Conservation (phyloP, 1,140 invertebrate genomes). For the Batillaria attramentaria region DNA sequence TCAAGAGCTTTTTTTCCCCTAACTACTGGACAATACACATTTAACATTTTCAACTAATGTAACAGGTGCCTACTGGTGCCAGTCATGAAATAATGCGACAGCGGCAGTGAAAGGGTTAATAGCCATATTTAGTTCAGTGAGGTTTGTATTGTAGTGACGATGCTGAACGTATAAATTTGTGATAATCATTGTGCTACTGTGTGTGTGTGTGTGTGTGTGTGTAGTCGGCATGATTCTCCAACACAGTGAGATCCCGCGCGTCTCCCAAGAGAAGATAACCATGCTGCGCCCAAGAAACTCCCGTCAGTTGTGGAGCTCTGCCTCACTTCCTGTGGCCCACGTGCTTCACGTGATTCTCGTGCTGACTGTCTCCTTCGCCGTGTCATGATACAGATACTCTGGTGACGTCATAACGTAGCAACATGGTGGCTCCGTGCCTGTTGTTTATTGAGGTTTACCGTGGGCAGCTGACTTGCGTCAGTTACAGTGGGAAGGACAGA, state of each 20-base stretch:
- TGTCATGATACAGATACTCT: slow-evolving; percentile 8
- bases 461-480: too few relatives aligned
- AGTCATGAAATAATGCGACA: not conserved
- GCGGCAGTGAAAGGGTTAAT: not conserved
- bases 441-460: too few relatives aligned
- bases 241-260: not conserved
- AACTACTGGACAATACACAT: not conserved
- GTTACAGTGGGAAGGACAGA: too few relatives aligned
- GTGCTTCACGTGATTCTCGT: not conserved
- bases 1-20: not conserved
- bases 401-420: too few relatives aligned
- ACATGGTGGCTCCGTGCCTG: too few relatives aligned
- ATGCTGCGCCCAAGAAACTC: slow-evolving; percentile 3
- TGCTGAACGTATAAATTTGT: not conserved
- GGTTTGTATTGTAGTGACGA: not conserved
- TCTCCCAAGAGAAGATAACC: slow-evolving; percentile 22
- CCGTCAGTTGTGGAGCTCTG: not conserved
- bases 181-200: not conserved
- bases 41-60: not conserved
- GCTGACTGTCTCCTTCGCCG: not conserved
- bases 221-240: slow-evolving; percentile 15
- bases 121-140: not conserved
- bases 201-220: not conserved
- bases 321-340: not conserved
- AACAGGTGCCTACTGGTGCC: not conserved